Percentiles rank a stretch among this genome's conserved stretches.
phyloP scores from a whole-genome alignment of 2,888 invertebrate species.

The Taenaris catops region DNA sequence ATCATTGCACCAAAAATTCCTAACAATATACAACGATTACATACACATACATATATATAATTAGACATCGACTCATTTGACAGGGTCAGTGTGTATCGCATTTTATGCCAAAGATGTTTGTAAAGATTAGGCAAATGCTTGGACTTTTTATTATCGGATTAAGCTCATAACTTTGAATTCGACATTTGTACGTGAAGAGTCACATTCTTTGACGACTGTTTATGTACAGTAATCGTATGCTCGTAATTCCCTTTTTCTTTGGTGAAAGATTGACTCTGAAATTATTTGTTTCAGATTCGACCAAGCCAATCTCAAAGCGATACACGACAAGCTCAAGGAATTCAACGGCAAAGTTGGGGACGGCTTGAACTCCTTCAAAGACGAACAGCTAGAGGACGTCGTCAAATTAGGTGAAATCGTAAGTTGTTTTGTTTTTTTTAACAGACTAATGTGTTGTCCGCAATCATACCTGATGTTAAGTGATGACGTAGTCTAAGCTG shows the following conservation, averaged over 20 bases:
- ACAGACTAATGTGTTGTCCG: neutral
- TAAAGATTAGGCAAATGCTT: slow-evolving; percentile 27
- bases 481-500: slow-evolving; percentile 5
- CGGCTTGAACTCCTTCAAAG: slow-evolving; percentile 69
- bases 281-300: slow-evolving; percentile 82
- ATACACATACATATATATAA: too few relatives aligned
- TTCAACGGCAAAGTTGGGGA: slow-evolving; percentile 83
- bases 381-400: slow-evolving; percentile 80
- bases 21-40: slow-evolving; percentile 3
- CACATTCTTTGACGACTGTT: slow-evolving; percentile 13
- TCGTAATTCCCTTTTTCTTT: too few relatives aligned
- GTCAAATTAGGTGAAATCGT: slow-evolving; percentile 81
- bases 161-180: slow-evolving; percentile 18
- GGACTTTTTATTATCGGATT: slow-evolving; percentile 26
- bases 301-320: slow-evolving; percentile 86
- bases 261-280: too few relatives aligned
- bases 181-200: slow-evolving; percentile 16
- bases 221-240: too few relatives aligned
- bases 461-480: neutral
- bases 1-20: slow-evolving; percentile 8
- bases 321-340: slow-evolving; percentile 86
- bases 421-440: slow-evolving; percentile 25
- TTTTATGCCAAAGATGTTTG: slow-evolving; percentile 24
- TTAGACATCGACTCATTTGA: slow-evolving; percentile 15
- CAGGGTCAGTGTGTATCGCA: slow-evolving; percentile 19